Evolutionary conservation across 1,140 invertebrate genomes (phyloP).

Genomic region (Delia radicum): DNA sequence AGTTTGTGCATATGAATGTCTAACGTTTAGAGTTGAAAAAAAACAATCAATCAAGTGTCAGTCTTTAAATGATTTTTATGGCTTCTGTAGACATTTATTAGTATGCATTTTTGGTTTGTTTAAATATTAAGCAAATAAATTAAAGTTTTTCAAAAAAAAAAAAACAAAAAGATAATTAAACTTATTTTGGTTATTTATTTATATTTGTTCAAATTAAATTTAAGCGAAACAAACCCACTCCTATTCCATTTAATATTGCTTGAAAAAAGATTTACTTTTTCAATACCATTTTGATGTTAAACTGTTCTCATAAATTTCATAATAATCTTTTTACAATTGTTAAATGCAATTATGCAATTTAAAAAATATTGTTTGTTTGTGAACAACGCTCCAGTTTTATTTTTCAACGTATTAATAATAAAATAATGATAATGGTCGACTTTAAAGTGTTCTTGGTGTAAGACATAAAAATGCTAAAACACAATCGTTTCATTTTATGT

Average conservation of each 20-base stretch:
- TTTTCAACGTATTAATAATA: too few relatives aligned
- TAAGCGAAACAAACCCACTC: background rate
- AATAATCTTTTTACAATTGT: background rate
- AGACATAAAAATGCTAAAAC: too few relatives aligned
- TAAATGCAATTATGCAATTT: background rate
- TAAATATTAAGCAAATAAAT: too few relatives aligned
- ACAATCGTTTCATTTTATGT: too few relatives aligned
- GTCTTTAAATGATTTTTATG: background rate
- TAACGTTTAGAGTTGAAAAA: too few relatives aligned
- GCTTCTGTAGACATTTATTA: constrained; percentile 4
- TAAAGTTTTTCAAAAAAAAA: background rate
- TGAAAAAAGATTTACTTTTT: background rate
- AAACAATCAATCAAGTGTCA: background rate
- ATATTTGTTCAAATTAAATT: background rate
- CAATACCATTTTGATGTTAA: background rate
- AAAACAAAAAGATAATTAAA: background rate
- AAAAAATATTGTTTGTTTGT: background rate
- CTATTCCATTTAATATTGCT: background rate
- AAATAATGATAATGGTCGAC: too few relatives aligned
- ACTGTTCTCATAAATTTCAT: background rate
- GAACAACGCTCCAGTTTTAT: background rate
- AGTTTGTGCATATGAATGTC: background rate
- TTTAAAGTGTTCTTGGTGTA: too few relatives aligned
- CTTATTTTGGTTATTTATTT: background rate
- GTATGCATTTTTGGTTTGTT: background rate